Evolutionary conservation across 2,113 vertebrate species (phyloP), one percentile per base, ranked within the genome.

Genomic region (Oreotragus oreotragus): DNA sequence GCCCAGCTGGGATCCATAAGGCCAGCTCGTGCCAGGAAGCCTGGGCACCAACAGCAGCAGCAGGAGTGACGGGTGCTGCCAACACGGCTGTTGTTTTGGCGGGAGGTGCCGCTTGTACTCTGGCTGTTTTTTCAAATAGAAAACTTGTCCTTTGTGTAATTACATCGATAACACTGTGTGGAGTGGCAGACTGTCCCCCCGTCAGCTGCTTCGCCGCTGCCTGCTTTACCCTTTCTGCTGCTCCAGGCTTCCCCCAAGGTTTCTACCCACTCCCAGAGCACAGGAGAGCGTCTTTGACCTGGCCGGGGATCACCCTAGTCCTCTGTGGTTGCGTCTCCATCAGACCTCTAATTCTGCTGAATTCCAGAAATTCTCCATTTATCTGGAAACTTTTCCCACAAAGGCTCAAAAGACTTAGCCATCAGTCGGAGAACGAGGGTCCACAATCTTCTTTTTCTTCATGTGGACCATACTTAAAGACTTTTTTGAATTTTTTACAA

Each of bases 131-230:
- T 96, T 87, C 89, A 94, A 98, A 95, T 0, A 27, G 97, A 97
- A 96, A 97, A 98, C 96, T 96, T 98, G 98, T 96, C 98, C 88
- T 93, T 91, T 97, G 97, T 98, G 86, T 98, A 98, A 98, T 98
- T 98, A 97, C 86, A 39, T 33, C 84, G 94, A 97, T 97, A 98
- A 98, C 36, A 36, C 95, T 97, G 80, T 53, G 76, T 90, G 92
- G 58, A 84, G 47, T 97, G 95, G 98, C 11, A 0, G 97, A 95
- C 98, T 76, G 89, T 84, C 96, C 98, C 98, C 93, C 62, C 95
- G 86, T 1, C 11, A 30, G 12, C 79, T 30, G 77, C 95, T 53
- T 80, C 10, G 2, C 28, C 97, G 84, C 88, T 84, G 86, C 86
- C 90, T 97, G 88, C 60, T 84, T 77, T n/a, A 19, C 36, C 25